Evolutionary conservation across 1,140 invertebrate species (phyloP), one percentile per base, ranked within the genome.

Genomic region (Drosophila ogumai): DNA sequence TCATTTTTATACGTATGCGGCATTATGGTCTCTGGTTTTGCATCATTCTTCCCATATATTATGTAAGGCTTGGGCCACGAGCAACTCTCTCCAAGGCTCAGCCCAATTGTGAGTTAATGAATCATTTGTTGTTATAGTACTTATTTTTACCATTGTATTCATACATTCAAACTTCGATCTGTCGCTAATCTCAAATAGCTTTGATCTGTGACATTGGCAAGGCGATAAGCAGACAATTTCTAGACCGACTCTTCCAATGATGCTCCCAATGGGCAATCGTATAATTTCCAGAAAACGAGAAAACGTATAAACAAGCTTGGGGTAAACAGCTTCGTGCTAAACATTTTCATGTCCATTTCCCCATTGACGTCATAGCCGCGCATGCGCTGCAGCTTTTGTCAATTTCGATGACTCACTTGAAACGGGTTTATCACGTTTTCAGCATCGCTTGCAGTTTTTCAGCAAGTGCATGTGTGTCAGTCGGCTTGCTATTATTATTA

Each of bases 291-390:
- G 47, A 63, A 73, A 36, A 19, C n/a, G 9, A 41, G 31, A 54
- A 32, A 22, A 22, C 40, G 9, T 22, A 28, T 40, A 74, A 52
- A 60, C 50, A 47, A 41, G 41, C 40, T 13, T 0, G 10, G 31
- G 32, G 47, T 61, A 60, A 61, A 44, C 47, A 44, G 19, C n/a
- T 34, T 22, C 22, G 65, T 40, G 28, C 17, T 34, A 6, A 46
- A 12, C 19, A 12, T 19, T 15, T 44, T n/a, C 6, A 19, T 22
- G 17, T 7, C 5, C 13, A 40, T 75, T 65, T 74, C 72, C 72
- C 72, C 49, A 50, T 65, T 75, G 72, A 75, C 72, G 72, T 76
- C 73, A 76, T 65, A 66, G 54, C 40, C 46, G 71, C 73, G 71
- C 73, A 58, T 66, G 73, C 73, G 73, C 38, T 64, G 57, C 58